A percentile compares a stretch with the other conserved stretches of the same genome.
Conservation (phyloP, 2,888 invertebrate genomes). For the Pandemis heparana region DNA sequence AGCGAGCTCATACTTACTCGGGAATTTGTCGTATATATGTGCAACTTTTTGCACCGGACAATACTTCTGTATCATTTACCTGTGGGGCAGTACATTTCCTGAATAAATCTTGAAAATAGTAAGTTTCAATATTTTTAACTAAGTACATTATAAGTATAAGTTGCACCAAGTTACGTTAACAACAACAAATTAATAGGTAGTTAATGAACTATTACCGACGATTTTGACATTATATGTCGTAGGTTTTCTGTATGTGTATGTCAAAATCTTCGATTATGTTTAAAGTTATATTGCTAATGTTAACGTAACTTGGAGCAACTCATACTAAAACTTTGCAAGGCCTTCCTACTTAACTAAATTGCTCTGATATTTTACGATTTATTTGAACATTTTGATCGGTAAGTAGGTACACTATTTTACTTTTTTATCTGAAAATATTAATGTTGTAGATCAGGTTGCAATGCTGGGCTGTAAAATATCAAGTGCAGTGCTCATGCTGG, state of each 20-base stretch:
- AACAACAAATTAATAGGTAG: no score
- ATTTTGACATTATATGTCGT: no score
- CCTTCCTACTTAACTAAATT: no score
- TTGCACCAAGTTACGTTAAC: no score
- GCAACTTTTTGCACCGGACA: slow-evolving; percentile 65
- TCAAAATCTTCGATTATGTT: no score
- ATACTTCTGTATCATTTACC: slow-evolving; percentile 65
- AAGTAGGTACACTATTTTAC: neutral
- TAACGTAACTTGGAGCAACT: no score
- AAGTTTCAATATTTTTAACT: neutral
- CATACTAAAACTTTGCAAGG: neutral
- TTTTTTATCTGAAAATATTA: neutral
- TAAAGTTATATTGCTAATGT: no score
- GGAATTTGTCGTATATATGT: slow-evolving; percentile 53
- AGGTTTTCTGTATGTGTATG: no score
- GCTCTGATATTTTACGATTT: no score
- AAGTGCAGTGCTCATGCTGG: slow-evolving; percentile 34
- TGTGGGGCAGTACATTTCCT: slow-evolving; percentile 44
- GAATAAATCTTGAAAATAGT: neutral
- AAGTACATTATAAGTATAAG: no score
- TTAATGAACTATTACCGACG: no score
- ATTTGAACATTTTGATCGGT: neutral
- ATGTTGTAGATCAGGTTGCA: slow-evolving; percentile 8
- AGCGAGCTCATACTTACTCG: slow-evolving; percentile 60
- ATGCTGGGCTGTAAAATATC: slow-evolving; percentile 15